Evolutionary conservation across 2,797 vertebrate genomes (phyloP), one percentile per base, ranked within the genome.

Genomic region (Podarcis lilfordi): DNA sequence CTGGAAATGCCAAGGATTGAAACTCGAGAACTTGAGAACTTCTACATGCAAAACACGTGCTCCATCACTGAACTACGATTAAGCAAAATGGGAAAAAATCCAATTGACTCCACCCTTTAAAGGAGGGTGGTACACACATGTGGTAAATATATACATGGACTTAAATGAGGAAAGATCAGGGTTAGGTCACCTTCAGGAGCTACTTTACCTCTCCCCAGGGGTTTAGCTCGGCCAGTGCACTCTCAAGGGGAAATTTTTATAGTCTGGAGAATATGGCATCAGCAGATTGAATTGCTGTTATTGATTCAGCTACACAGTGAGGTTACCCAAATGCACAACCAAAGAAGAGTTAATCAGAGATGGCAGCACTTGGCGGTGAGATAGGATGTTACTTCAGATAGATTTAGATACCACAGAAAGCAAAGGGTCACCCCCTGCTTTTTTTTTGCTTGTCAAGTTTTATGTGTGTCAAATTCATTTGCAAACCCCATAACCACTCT

Each of bases 231-330:
- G 17, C 13, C 21, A 68, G 61, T n/a, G 2, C 55, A 40, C 3
- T 59, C 8, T 29, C 35, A 84, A 17, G 40, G 80, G 68, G 35
- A 81, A 83, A 89, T 0, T 0, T 84, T 13, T 9, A 75, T 1
- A 35, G 15, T 29, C 50, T 78, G 59, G 9, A 92, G 80, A 88
- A 82, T 0, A 2, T 0, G 8, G 5, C 21, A 68, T 66, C 11
- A 64, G 37, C 27, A 87, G n/a, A 66, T 7, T 25, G 79, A 17
- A 77, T 27, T 21, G 27, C 25, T 90, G n/a, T 61, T 84, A 75
- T 40, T 75, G 4, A 27, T 21, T 29, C 21, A 69, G 1, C 35
- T 69, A 45, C 21, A 66, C 32, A 0, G 0, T n/a, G 80, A 85
- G 21, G 11, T 9, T 6, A 2, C 21, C 15, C 37, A 76, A 84